Evolutionary conservation across 2,797 vertebrate genomes (phyloP).

Genomic region (Falco novaeseelandiae): DNA sequence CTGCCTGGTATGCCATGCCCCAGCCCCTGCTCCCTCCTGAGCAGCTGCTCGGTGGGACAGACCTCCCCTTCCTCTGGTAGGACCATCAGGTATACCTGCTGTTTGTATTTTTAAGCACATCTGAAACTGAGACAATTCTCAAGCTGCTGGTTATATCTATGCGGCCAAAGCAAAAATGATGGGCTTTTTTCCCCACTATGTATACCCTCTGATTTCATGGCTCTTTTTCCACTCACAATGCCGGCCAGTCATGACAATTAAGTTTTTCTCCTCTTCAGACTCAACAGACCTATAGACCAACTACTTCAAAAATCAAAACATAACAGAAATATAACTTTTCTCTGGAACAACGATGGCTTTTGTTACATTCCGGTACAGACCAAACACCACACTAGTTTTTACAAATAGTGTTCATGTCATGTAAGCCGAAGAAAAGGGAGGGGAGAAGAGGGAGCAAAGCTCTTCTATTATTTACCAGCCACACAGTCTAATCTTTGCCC

Average conservation of each 20-base stretch:
- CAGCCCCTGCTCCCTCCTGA: rapidly evolving
- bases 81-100: rapidly evolving
- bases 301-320: neutral
- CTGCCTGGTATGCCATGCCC: neutral
- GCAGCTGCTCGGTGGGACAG: neutral
- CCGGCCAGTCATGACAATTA: neutral
- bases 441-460: neutral
- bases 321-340: neutral
- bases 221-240: neutral
- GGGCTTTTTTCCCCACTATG: rapidly evolving
- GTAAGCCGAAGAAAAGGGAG: constrained; percentile 5
- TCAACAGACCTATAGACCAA: neutral
- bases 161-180: neutral
- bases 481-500: neutral
- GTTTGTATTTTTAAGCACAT: neutral
- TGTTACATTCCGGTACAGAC: neutral
- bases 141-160: neutral
- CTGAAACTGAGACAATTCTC: neutral
- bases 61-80: neutral
- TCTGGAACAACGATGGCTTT: neutral
- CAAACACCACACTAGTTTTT: neutral
- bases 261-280: neutral
- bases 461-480: constrained; percentile 52
- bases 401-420: neutral
- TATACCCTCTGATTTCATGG: neutral